Percentiles rank a stretch among this genome's conserved stretches.
Conservation (phyloP, 2,797 vertebrate genomes). For the Varecia variegata region DNA sequence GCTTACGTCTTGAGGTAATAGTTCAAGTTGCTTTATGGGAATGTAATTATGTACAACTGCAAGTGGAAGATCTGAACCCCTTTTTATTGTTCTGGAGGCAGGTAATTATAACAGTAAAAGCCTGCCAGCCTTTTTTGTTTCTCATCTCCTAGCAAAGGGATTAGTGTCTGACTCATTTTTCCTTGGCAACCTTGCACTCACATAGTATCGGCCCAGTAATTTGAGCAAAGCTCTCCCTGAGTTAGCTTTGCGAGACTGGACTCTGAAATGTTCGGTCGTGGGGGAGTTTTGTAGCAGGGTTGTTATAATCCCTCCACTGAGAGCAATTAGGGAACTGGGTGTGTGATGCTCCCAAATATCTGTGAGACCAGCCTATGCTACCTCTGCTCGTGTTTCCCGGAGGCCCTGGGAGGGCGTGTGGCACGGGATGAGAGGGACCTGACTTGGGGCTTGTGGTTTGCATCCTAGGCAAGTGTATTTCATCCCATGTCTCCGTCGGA, state of each 20-base stretch:
- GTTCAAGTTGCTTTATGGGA: not conserved
- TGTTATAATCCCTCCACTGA: not conserved
- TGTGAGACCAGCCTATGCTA: not conserved
- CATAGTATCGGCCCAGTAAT: not conserved
- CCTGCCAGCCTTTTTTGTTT: not conserved
- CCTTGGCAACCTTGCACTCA: not conserved
- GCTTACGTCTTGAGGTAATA: not conserved
- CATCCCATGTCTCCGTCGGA: not conserved
- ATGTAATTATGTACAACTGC: not conserved
- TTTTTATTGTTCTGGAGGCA: constrained; percentile 42
- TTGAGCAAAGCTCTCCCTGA: not conserved
- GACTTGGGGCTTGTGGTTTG: not conserved
- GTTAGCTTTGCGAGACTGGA: not conserved
- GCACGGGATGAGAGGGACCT: not conserved
- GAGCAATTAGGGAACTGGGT: not conserved
- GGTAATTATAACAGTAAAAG: constrained; percentile 1
- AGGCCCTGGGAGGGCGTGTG: not conserved
- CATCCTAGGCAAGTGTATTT: not conserved
- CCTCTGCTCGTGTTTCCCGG: not conserved
- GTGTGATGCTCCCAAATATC: not conserved
- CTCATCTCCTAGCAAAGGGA: constrained; percentile 9
- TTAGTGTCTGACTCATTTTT: constrained; percentile 24
- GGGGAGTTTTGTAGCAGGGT: not conserved
- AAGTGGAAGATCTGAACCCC: not conserved
- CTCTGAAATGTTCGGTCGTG: not conserved